Evolutionary conservation across 2,113 vertebrate genomes (phyloP).

Genomic region (Labeo catla): DNA sequence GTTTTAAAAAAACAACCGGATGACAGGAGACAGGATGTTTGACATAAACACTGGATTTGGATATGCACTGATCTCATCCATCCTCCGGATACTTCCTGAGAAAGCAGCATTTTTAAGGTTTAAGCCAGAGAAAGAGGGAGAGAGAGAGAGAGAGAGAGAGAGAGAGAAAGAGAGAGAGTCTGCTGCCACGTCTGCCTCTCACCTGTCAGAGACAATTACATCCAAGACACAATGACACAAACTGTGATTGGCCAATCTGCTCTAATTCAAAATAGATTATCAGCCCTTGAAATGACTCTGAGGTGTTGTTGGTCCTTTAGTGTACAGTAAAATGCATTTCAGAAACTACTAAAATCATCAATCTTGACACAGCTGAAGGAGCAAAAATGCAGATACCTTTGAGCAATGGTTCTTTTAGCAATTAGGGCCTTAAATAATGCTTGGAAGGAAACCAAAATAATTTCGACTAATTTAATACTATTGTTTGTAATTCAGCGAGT

Average conservation of each 20-base stretch:
- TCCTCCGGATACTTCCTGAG: not conserved
- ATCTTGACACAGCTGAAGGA: not conserved
- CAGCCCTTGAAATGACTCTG: not conserved
- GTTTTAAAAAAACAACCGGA: not conserved
- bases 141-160: slow-evolving; percentile 9
- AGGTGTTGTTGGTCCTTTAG: slow-evolving; percentile 11
- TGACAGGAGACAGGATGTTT: not conserved
- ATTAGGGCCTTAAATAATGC: slow-evolving; percentile 33
- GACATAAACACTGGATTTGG: not conserved
- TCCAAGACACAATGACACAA: slow-evolving; percentile 30
- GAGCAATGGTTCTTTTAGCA: not conserved
- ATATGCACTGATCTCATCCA: slow-evolving; percentile 1
- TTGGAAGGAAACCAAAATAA: slow-evolving; percentile 32
- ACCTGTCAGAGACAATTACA: slow-evolving; percentile 35
- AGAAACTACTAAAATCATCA: not conserved
- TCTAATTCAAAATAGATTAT: slow-evolving; percentile 34
- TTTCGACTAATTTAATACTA: slow-evolving; percentile 39
- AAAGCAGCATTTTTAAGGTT: not conserved
- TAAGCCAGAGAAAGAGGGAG: not conserved
- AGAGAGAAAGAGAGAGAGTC: not conserved
- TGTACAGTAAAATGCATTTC: not conserved
- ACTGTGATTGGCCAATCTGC: slow-evolving; percentile 36
- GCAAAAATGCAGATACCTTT: not conserved
- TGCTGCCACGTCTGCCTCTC: slow-evolving; percentile 15
- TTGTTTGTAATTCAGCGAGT: slow-evolving; percentile 53